Conservation (phyloP, 2,797 vertebrate species). For the Pseudomugil gertrudae region DNA sequence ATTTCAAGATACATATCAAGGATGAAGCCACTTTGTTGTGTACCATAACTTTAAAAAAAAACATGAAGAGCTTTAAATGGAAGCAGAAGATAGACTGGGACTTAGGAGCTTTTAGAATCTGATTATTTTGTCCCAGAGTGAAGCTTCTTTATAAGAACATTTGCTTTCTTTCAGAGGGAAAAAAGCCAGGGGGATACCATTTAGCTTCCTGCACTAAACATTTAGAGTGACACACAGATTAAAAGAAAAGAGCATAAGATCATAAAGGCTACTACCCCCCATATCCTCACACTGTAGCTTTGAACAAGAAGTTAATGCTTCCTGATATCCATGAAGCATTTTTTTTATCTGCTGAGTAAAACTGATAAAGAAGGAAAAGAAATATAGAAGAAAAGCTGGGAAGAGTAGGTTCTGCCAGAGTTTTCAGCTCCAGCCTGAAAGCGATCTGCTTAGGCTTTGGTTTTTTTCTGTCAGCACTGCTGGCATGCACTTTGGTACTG, state of each 20-base stretch:
- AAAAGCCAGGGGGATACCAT: slow-evolving; percentile 9
- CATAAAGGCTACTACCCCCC: slow-evolving; percentile 42
- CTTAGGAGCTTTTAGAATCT: neutral
- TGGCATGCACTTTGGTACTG: slow-evolving; percentile 33
- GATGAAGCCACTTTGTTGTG: neutral
- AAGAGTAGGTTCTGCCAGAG: slow-evolving; percentile 27
- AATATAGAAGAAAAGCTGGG: slow-evolving; percentile 24
- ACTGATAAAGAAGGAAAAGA: slow-evolving; percentile 45
- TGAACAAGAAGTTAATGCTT: slow-evolving; percentile 66
- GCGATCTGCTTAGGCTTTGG: slow-evolving; percentile 47
- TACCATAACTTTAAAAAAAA: neutral
- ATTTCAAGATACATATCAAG: neutral
- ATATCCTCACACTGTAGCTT: slow-evolving; percentile 36
- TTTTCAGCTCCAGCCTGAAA: slow-evolving; percentile 53
- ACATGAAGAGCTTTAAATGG: neutral
- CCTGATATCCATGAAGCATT: slow-evolving; percentile 73
- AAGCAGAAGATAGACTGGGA: slow-evolving; percentile 8
- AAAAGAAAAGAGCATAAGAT: slow-evolving; percentile 14
- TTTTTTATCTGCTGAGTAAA: slow-evolving; percentile 70
- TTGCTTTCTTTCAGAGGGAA: slow-evolving; percentile 16
- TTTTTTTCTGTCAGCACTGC: slow-evolving; percentile 28
- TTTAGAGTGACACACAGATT: neutral
- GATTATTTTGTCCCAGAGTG: neutral
- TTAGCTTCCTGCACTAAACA: neutral
- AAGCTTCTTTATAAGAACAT: slow-evolving; percentile 8